Percentiles rank a stretch among this genome's conserved stretches.
Evolutionary conservation across 2,113 vertebrate species (phyloP).

Genomic region (Tichodroma muraria): DNA sequence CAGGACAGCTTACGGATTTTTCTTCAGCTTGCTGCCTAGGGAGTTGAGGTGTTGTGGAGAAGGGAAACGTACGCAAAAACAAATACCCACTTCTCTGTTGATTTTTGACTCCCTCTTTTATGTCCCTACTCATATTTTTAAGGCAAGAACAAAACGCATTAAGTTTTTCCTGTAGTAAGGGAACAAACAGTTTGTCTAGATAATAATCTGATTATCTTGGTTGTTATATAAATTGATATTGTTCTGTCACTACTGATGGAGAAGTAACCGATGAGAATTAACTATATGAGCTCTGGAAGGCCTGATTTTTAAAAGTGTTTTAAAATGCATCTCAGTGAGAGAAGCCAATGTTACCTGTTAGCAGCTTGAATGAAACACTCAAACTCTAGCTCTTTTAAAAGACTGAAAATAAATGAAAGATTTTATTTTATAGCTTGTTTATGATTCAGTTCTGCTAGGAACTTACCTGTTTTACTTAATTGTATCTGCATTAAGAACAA

Average conservation of each 20-base stretch:
- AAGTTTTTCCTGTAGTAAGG: background rate
- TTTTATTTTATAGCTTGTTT: background rate
- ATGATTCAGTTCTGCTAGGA: background rate
- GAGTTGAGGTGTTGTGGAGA: background rate
- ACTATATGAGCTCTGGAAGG: slow-evolving; percentile 50
- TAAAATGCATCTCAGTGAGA: slow-evolving; percentile 18
- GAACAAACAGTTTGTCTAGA: background rate
- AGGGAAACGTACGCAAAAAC: background rate
- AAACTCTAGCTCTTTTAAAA: slow-evolving; percentile 26
- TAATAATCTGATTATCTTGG: slow-evolving; percentile 43
- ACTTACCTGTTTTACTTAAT: background rate
- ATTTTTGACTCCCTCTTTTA: background rate
- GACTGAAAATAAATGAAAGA: background rate
- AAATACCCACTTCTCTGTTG: background rate
- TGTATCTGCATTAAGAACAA: background rate
- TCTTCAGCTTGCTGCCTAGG: background rate
- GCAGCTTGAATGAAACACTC: slow-evolving; percentile 29
- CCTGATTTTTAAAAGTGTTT: background rate
- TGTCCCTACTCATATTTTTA: background rate
- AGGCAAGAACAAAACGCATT: background rate
- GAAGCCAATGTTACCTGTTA: slow-evolving; percentile 46
- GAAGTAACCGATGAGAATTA: slow-evolving; percentile 46
- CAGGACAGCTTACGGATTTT: background rate
- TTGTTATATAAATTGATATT: slow-evolving; percentile 9
- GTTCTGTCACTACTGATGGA: background rate